These are phyloP conservation scores for Montipora foliosa DNA, from an alignment of 64 coral and sea anemone genomes.

Conservation along the genomic window DNA sequence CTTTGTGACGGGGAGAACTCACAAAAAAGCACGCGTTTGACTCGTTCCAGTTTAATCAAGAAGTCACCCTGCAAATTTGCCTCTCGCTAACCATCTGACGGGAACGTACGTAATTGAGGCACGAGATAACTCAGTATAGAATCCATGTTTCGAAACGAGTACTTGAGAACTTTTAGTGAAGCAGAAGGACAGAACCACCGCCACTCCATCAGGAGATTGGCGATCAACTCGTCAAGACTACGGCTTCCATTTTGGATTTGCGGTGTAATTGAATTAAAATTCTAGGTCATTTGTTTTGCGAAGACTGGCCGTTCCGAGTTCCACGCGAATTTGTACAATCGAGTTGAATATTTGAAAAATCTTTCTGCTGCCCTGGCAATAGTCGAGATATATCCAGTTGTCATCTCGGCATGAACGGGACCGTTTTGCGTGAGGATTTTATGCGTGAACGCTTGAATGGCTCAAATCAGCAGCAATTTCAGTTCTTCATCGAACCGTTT, in stretches of 20 bases:
- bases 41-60: slow-evolving; percentile 9
- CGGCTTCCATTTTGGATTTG: not conserved
- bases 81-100: not conserved
- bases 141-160: not conserved
- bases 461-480: not conserved
- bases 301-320: not conserved
- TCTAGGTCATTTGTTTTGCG: no score
- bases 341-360: not conserved
- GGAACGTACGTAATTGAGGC: not conserved
- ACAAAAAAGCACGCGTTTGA: not conserved
- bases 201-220: not conserved
- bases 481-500: slow-evolving; percentile 77
- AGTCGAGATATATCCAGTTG: not conserved
- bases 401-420: not conserved
- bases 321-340: not conserved
- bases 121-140: not conserved
- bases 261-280: no score
- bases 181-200: not conserved
- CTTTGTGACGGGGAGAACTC: not conserved
- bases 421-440: no score
- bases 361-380: no score
- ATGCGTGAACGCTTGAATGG: not conserved
- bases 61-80: not conserved
- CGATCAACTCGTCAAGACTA: not conserved
- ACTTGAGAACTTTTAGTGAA: not conserved